These are phyloP conservation scores for Sitta europaea DNA, from an alignment of 2,113 vertebrate species.

Conservation along the genomic window DNA sequence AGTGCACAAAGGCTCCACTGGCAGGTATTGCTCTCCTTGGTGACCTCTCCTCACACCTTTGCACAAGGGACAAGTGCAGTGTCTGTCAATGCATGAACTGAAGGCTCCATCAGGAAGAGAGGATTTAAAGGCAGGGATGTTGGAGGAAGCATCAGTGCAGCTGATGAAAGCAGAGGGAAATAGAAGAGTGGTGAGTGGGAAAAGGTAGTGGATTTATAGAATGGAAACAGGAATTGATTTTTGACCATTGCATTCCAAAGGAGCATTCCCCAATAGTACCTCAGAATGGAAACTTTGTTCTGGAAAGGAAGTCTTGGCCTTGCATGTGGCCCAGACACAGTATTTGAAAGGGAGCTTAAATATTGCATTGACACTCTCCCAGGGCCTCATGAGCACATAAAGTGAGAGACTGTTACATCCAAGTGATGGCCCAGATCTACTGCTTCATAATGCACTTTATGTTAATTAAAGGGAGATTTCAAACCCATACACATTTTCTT, in stretches of 20 bases:
- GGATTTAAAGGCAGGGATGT: not conserved
- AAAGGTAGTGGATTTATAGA: not conserved
- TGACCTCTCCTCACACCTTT: not conserved
- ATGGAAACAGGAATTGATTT: not conserved
- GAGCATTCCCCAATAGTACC: not conserved
- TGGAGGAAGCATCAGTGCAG: not conserved
- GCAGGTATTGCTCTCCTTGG: not conserved
- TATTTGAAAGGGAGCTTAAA: not conserved
- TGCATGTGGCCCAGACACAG: not conserved
- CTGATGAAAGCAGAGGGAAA: not conserved
- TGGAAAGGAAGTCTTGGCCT: not conserved
- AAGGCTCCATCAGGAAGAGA: not conserved
- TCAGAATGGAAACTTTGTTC: not conserved
- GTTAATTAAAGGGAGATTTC: conserved; percentile 52
- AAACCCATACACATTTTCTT: conserved; percentile 11
- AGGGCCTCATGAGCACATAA: not conserved
- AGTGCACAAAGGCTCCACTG: not conserved
- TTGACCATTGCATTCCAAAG: not conserved
- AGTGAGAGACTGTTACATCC: not conserved
- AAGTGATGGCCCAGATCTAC: conserved; percentile 18
- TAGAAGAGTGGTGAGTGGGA: not conserved
- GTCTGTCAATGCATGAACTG: not conserved
- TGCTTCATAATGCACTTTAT: not conserved
- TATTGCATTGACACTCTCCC: not conserved
- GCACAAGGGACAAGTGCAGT: not conserved